phyloP scores from a whole-genome alignment of 1,140 invertebrate genomes.

The Drosophila navojoa region DNA sequence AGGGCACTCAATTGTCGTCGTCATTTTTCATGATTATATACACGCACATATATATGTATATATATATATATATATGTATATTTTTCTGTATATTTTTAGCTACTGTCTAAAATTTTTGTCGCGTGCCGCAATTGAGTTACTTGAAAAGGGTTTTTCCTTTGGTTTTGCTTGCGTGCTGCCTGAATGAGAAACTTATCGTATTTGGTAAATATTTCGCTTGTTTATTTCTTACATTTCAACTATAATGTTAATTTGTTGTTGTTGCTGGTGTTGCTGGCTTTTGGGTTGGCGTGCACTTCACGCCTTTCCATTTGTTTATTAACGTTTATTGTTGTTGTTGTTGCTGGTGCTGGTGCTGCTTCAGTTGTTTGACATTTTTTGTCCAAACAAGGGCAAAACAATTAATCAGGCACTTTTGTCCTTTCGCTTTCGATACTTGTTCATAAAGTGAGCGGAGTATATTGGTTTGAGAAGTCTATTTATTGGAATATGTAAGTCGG shows the following conservation, averaged over 20 bases:
- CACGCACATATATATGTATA: no score
- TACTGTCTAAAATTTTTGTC: constrained; percentile 40
- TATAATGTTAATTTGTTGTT: constrained; percentile 49
- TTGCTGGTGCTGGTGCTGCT: background rate
- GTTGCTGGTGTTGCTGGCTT: constrained; percentile 2
- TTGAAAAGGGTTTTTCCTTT: background rate
- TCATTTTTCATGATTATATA: constrained; percentile 18
- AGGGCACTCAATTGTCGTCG: constrained; percentile 51
- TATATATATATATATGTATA: background rate
- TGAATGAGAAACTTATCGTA: constrained; percentile 38
- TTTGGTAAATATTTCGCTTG: constrained; percentile 61
- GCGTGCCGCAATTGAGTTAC: constrained; percentile 48
- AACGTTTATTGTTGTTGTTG: constrained; percentile 14
- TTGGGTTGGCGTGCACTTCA: constrained; percentile 45
- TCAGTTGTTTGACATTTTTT: constrained; percentile 19
- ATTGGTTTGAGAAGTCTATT: no score
- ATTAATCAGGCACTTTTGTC: constrained; percentile 41
- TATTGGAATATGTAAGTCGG: no score
- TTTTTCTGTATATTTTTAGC: constrained; percentile 5
- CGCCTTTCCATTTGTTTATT: constrained; percentile 54
- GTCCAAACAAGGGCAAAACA: constrained; percentile 20
- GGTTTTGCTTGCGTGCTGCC: constrained; percentile 24
- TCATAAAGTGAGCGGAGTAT: no score
- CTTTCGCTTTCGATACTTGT: background rate
- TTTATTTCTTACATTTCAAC: constrained; percentile 48